Conservation (phyloP, 2,797 vertebrate genomes). For the Sebastes hopkinsi region DNA sequence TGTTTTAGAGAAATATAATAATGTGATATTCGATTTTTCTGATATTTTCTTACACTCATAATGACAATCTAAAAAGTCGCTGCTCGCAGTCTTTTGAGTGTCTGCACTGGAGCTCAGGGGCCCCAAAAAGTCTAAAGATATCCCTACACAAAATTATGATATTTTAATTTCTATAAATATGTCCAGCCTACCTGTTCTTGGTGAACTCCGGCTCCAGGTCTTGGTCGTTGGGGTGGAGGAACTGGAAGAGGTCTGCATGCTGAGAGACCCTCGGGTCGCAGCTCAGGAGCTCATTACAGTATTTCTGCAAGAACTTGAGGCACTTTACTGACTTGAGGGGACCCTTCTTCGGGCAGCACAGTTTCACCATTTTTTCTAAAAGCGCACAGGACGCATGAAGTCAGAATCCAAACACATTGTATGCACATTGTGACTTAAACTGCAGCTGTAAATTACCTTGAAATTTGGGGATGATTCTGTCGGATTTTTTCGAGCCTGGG, state of each 20-base stretch:
- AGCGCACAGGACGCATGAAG: neutral
- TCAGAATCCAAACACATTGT: neutral
- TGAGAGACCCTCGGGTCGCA: slow-evolving; percentile 67
- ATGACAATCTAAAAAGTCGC: neutral
- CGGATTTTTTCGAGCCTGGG: slow-evolving; percentile 54
- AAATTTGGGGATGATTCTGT: slow-evolving; percentile 78
- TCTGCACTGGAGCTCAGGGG: neutral
- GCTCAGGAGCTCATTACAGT: slow-evolving; percentile 82
- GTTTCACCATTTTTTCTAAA: slow-evolving; percentile 52
- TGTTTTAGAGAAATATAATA: too few relatives aligned
- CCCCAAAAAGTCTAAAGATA: neutral
- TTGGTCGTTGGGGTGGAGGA: slow-evolving; percentile 85
- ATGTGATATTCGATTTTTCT: too few relatives aligned
- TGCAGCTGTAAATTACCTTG: slow-evolving; percentile 48
- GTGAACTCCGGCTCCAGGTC: slow-evolving; percentile 86
- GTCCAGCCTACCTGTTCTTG: slow-evolving; percentile 82
- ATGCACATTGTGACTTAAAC: neutral
- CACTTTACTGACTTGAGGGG: slow-evolving; percentile 69
- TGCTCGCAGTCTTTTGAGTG: neutral
- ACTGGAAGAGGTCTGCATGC: slow-evolving; percentile 76
- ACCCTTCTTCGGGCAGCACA: slow-evolving; percentile 23
- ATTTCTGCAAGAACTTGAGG: slow-evolving; percentile 84
- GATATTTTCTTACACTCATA: too few relatives aligned
- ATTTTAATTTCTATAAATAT: neutral
- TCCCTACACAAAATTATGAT: neutral